These are phyloP conservation scores for Hyla sarda DNA, from an alignment of 2,113 vertebrate genomes.

Conservation along the genomic window DNA sequence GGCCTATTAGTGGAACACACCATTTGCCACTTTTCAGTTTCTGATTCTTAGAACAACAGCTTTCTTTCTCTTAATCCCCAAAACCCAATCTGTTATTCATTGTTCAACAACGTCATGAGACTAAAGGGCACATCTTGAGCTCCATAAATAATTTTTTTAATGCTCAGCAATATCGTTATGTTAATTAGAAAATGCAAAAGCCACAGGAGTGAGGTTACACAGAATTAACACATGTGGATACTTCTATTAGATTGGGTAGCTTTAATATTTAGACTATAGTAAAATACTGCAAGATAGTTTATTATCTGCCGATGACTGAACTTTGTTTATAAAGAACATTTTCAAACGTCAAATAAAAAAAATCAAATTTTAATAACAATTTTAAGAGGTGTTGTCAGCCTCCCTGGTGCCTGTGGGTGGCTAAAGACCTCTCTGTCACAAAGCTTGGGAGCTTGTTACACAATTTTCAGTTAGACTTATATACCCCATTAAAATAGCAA, in stretches of 20 bases:
- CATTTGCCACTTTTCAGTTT: constrained; percentile 40
- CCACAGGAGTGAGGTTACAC: neutral
- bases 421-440: no score
- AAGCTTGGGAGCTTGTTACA: no score
- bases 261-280: neutral
- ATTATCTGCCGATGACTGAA: no score
- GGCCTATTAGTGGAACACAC: constrained; percentile 31
- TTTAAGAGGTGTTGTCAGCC: no score
- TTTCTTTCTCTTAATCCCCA: constrained; percentile 36
- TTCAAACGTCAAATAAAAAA: neutral
- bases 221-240: neutral
- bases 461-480: no score
- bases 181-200: neutral
- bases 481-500: no score
- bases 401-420: no score
- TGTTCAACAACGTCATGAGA: constrained; percentile 15
- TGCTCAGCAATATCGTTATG: neutral
- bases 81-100: constrained; percentile 35
- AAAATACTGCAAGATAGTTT: neutral
- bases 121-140: constrained; percentile 28
- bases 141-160: constrained; percentile 15
- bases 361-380: no score
- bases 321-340: no score
- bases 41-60: constrained; percentile 23
- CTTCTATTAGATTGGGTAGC: neutral